Evolutionary conservation across 2,797 vertebrate species (phyloP).

Genomic region (Arremon aurantiirostris): DNA sequence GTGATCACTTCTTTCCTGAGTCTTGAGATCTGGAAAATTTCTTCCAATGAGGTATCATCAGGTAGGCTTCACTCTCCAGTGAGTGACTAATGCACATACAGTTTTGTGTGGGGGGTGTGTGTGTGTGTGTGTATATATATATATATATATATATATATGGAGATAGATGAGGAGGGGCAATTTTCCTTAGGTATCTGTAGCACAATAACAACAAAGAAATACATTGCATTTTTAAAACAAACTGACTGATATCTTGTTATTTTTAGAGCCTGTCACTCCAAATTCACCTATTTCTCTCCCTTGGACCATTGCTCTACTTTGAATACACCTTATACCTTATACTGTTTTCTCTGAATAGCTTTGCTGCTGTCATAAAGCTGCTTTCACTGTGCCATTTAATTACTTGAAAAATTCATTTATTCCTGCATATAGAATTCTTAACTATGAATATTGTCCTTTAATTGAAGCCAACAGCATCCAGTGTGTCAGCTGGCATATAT

Average conservation of each 20-base stretch:
- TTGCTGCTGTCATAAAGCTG: background rate
- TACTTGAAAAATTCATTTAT: conserved; percentile 10
- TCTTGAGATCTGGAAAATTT: background rate
- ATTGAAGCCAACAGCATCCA: background rate
- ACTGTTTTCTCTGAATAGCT: background rate
- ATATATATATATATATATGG: too few relatives aligned
- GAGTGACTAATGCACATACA: background rate
- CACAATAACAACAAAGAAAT: background rate
- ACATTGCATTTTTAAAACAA: background rate
- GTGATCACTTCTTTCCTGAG: background rate
- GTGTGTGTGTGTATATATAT: too few relatives aligned
- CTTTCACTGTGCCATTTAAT: background rate
- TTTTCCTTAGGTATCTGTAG: background rate
- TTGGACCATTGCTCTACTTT: background rate
- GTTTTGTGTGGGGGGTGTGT: accelerated
- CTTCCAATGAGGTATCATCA: background rate
- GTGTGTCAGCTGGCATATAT: background rate
- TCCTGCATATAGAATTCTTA: background rate
- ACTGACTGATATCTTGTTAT: background rate
- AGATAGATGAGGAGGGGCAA: background rate
- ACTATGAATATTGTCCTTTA: background rate
- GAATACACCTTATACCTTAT: background rate
- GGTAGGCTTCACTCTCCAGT: background rate
- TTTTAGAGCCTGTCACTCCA: background rate
- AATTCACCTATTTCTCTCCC: background rate